Percentiles rank a stretch among this genome's conserved stretches.
Conservation (phyloP, 2,797 vertebrate species). For the Chanos chanos region DNA sequence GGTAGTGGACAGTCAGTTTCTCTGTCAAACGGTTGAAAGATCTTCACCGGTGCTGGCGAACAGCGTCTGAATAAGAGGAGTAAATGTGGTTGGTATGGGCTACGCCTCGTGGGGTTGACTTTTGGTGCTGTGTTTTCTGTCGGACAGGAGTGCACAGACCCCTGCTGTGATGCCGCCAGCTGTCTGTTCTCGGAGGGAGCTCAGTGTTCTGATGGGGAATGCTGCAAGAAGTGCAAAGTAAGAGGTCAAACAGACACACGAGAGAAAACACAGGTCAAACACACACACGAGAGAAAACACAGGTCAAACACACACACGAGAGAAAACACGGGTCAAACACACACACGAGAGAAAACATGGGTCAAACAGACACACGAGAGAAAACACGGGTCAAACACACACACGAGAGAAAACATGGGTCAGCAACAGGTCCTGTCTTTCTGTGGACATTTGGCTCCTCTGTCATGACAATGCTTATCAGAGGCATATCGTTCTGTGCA, state of each 20-base stretch:
- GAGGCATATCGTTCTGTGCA: too few relatives aligned
- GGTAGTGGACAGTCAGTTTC: too few relatives aligned
- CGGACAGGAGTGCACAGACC: conserved; percentile 11
- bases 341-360: not conserved
- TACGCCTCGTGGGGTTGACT: not conserved
- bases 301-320: not conserved
- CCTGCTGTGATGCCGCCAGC: conserved; percentile 16
- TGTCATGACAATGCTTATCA: too few relatives aligned
- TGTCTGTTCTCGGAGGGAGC: conserved; percentile 6
- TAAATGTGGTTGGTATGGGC: too few relatives aligned
- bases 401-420: not conserved
- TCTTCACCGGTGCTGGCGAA: too few relatives aligned
- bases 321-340: not conserved
- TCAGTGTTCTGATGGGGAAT: conserved; percentile 20
- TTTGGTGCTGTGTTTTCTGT: not conserved
- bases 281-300: not conserved
- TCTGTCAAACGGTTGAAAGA: too few relatives aligned
- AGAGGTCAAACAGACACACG: not conserved
- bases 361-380: not conserved
- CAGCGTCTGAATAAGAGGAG: too few relatives aligned
- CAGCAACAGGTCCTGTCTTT: too few relatives aligned
- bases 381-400: not conserved
- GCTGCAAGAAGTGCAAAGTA: conserved; percentile 29
- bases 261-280: not conserved
- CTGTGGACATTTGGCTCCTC: too few relatives aligned